Evolutionary conservation across 2,113 vertebrate genomes (phyloP), one percentile per base, ranked within the genome.

Genomic region (Ciconia maguari): DNA sequence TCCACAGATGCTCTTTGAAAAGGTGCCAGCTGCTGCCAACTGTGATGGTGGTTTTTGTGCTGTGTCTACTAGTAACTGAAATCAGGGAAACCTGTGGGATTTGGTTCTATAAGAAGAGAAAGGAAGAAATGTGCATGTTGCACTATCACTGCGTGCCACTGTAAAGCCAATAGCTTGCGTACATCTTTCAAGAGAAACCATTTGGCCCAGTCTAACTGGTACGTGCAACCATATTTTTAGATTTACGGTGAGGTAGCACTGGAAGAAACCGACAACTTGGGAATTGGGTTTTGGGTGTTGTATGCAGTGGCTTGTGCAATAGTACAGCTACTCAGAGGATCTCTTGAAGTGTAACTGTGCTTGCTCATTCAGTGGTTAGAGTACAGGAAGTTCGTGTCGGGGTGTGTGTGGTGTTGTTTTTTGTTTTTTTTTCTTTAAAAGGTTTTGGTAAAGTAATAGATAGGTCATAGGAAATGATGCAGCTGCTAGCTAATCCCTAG

Each of bases 401-500:
- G 15, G 76, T 72, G 54, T 89, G 86, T 66, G 86, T 29, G 41
- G 61, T 82, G 69, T 41, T 60, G 17, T 57, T 18, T 54, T 30
- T 11, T 29, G 7, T 27, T 34, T 44, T 7, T 38, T 57, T 83
- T 48, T 57, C 72, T 72, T 41, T 18, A 1, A 34, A 87, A 91
- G 30, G 42, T 92, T 96, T 96, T 94, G 88, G 94, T 97, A 86
- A 96, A 96, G 92, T 85, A 96, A 91, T 81, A 91, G 77, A 60
- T 91, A 81, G 78, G 79, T 97, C 96, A 97, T 91, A 91, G 96
- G 97, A 97, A 97, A 97, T 97, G 93, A 97, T 42, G 60, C 70
- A 87, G 42, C 69, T 89, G 76, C 87, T 78, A 70, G 85, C 71
- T 97, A 92, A 96, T 96, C 95, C 93, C 82, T 77, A 55, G 69